These are phyloP conservation scores for Leptinotarsa undecemlineata DNA, from an alignment of 1,140 invertebrate species.

Conservation along the genomic window DNA sequence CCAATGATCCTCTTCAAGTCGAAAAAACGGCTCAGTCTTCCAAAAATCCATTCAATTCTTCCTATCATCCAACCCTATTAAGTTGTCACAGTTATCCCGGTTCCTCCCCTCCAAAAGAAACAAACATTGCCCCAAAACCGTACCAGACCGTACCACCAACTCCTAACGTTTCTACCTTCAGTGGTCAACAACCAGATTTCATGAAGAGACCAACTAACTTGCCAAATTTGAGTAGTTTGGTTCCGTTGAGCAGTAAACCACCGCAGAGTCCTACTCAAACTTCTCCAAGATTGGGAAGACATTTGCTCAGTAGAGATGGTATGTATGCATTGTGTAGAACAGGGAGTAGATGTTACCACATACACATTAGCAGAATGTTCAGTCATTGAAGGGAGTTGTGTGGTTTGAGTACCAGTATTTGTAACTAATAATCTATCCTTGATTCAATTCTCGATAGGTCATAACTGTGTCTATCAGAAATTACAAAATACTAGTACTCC, in stretches of 20 bases:
- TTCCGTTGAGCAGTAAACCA: constrained; percentile 48
- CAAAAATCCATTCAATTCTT: neutral
- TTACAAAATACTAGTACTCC: too few relatives aligned
- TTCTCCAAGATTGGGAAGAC: constrained; percentile 48
- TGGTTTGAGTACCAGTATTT: too few relatives aligned
- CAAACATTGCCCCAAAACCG: constrained; percentile 39
- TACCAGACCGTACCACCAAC: constrained; percentile 50
- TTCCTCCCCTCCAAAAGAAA: constrained; percentile 43
- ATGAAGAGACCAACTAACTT: constrained; percentile 40
- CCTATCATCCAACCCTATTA: constrained; percentile 48
- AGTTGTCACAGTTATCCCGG: constrained; percentile 53
- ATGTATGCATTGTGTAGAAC: neutral
- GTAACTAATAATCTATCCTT: too few relatives aligned
- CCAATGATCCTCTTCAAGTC: constrained; percentile 33
- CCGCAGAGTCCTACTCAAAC: constrained; percentile 55
- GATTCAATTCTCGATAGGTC: too few relatives aligned
- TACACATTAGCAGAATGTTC: too few relatives aligned
- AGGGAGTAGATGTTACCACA: too few relatives aligned
- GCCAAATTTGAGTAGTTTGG: constrained; percentile 38
- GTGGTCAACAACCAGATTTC: constrained; percentile 30
- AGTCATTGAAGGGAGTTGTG: too few relatives aligned
- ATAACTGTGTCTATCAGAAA: too few relatives aligned
- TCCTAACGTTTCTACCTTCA: constrained; percentile 38
- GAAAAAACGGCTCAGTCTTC: constrained; percentile 18
- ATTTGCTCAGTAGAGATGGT: constrained; percentile 30